Conservation (phyloP, 2,797 vertebrate species). For the Lepus oiostolus region DNA sequence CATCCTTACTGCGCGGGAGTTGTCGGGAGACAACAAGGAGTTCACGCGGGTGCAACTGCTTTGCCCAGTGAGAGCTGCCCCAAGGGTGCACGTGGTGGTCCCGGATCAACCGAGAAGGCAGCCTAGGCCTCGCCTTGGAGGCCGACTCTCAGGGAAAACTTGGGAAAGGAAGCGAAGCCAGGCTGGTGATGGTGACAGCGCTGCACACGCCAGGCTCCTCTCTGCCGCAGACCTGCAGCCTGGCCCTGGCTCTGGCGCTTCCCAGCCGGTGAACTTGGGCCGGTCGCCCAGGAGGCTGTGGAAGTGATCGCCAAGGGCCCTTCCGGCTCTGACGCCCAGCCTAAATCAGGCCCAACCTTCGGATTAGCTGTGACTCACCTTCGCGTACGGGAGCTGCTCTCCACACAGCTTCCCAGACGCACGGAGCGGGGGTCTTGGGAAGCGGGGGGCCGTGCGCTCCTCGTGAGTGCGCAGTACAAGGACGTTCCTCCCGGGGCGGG, state of each 20-base stretch:
- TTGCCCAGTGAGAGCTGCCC: not conserved
- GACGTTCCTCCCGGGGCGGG: constrained; percentile 9
- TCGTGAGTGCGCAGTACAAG: not conserved
- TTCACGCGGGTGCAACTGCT: not conserved
- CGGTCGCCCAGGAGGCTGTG: constrained; percentile 60
- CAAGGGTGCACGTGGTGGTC: not conserved
- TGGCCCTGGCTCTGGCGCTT: constrained; percentile 59
- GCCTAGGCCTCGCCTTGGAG: not conserved
- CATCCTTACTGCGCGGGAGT: not conserved
- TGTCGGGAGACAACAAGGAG: not conserved
- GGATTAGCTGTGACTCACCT: constrained; percentile 66
- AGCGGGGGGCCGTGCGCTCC: not conserved
- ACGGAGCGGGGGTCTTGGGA: not conserved
- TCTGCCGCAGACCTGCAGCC: constrained; percentile 40
- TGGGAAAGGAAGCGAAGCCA: not conserved
- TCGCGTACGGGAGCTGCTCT: constrained; percentile 43
- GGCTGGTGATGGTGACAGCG: not conserved
- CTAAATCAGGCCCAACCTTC: constrained; percentile 78
- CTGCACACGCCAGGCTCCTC: not conserved
- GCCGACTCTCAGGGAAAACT: not conserved
- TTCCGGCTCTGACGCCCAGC: constrained; percentile 75
- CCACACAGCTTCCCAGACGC: not conserved
- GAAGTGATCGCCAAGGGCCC: constrained; percentile 69
- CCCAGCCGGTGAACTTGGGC: constrained; percentile 65
- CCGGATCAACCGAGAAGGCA: not conserved